These are phyloP conservation scores for Cataglyphis albicans DNA, from an alignment of 2,888 invertebrate species.

Conservation along the genomic window DNA sequence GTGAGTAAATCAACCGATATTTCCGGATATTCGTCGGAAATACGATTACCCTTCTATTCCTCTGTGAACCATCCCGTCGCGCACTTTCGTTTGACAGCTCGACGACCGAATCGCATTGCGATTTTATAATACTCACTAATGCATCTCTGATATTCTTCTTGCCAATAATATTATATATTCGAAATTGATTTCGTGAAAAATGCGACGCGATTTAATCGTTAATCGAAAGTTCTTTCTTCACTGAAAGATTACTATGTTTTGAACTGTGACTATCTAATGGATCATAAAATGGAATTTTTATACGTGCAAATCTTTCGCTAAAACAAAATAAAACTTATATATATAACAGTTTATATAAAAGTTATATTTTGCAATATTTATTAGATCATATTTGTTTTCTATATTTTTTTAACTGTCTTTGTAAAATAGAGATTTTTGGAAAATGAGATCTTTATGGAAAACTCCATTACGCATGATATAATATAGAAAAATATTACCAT, in stretches of 20 bases:
- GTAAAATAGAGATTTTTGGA: neutral
- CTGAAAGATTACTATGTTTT: neutral
- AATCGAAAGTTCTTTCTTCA: neutral
- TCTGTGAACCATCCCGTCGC: conserved; percentile 30
- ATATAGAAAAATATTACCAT: neutral
- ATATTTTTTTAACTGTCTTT: neutral
- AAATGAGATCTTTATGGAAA: neutral
- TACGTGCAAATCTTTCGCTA: neutral
- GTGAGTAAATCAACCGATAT: conserved; percentile 58
- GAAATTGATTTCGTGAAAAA: neutral
- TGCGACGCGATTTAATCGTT: neutral
- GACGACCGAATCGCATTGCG: neutral
- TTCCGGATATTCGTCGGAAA: conserved; percentile 69
- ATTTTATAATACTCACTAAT: neutral
- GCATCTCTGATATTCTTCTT: neutral
- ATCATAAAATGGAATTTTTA: neutral
- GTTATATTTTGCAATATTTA: conserved; percentile 6
- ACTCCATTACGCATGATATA: neutral
- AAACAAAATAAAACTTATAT: neutral
- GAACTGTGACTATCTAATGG: neutral
- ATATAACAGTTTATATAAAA: neutral
- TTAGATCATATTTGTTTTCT: neutral
- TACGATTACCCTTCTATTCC: conserved; percentile 65
- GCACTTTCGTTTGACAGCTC: neutral
- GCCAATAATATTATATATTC: neutral